These are phyloP conservation scores for Sparidentex hasta DNA, from an alignment of 2,797 vertebrate genomes.

Conservation along the genomic window DNA sequence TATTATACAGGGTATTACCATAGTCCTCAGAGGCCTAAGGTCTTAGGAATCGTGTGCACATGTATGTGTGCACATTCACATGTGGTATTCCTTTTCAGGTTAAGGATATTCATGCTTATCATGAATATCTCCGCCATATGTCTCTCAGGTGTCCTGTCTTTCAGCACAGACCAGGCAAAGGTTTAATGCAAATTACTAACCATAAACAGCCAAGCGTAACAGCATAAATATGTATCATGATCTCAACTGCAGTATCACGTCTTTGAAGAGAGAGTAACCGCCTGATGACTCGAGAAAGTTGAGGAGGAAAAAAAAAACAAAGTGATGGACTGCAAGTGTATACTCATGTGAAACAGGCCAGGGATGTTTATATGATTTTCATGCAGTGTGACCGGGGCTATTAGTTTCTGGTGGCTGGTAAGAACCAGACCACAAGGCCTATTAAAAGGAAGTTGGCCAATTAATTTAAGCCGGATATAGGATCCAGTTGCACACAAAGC, in stretches of 20 bases:
- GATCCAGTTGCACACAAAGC: slow-evolving; percentile 43
- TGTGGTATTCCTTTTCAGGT: slow-evolving; percentile 20
- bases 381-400: slow-evolving; percentile 63
- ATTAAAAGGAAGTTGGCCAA: slow-evolving; percentile 64
- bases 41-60: slow-evolving; percentile 33
- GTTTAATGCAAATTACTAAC: slow-evolving; percentile 74
- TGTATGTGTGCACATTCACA: slow-evolving; percentile 23
- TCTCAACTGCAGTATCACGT: slow-evolving; percentile 28
- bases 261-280: slow-evolving; percentile 49
- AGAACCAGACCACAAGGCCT: slow-evolving; percentile 53
- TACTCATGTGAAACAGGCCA: slow-evolving; percentile 49
- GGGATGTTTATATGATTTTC: slow-evolving; percentile 71
- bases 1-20: slow-evolving; percentile 65
- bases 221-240: slow-evolving; percentile 72
- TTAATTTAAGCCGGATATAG: slow-evolving; percentile 66
- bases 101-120: slow-evolving; percentile 49
- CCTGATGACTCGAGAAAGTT: slow-evolving; percentile 36
- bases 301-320: slow-evolving; percentile 6
- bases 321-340: slow-evolving; percentile 41
- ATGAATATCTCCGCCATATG: slow-evolving; percentile 33
- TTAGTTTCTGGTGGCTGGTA: slow-evolving; percentile 59
- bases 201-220: slow-evolving; percentile 61
- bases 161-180: slow-evolving; percentile 46
- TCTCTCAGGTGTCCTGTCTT: slow-evolving; percentile 69
- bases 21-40: slow-evolving; percentile 64